phyloP scores from a whole-genome alignment of 2,113 vertebrate species.

The Pungitius pungitius region DNA sequence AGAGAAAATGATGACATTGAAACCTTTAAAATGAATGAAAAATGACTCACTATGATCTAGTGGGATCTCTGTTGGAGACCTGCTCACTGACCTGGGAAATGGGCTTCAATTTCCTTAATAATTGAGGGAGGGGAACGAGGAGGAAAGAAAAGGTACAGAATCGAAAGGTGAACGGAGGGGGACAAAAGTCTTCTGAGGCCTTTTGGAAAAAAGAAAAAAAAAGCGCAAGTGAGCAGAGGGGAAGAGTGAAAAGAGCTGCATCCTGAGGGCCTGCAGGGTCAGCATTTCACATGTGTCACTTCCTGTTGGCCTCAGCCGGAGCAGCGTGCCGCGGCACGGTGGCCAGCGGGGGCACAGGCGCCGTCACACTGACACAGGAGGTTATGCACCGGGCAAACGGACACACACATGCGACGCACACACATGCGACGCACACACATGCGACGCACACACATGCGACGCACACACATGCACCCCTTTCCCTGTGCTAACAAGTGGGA shows the following conservation, averaged over 20 bases:
- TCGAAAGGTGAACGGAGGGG: conserved; percentile 30
- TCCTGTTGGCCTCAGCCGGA: conserved; percentile 69
- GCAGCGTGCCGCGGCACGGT: conserved; percentile 61
- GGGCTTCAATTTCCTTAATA: conserved; percentile 55
- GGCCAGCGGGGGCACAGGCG: conserved; percentile 61
- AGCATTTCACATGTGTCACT: conserved; percentile 79
- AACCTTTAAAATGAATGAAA: conserved; percentile 12
- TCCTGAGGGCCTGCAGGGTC: conserved; percentile 72
- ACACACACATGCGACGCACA: conserved; percentile 32
- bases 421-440: conserved; percentile 30
- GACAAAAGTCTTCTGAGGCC: conserved; percentile 35
- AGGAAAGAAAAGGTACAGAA: conserved; percentile 11
- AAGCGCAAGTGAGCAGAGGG: neutral
- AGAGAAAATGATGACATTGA: neutral
- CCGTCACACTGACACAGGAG: conserved; percentile 74
- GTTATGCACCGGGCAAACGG: conserved; percentile 63
- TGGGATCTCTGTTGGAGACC: conserved; percentile 32
- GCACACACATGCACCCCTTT: conserved; percentile 5
- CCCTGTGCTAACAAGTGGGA: conserved; percentile 44
- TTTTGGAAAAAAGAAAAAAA: conserved; percentile 32
- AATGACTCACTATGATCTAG: conserved; percentile 40
- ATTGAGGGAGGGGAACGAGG: conserved; percentile 40
- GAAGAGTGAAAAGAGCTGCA: conserved; percentile 71
- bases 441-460: neutral
- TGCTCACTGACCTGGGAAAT: conserved; percentile 69